phyloP scores from a whole-genome alignment of 2,888 invertebrate genomes.

The Timema cristinae region DNA sequence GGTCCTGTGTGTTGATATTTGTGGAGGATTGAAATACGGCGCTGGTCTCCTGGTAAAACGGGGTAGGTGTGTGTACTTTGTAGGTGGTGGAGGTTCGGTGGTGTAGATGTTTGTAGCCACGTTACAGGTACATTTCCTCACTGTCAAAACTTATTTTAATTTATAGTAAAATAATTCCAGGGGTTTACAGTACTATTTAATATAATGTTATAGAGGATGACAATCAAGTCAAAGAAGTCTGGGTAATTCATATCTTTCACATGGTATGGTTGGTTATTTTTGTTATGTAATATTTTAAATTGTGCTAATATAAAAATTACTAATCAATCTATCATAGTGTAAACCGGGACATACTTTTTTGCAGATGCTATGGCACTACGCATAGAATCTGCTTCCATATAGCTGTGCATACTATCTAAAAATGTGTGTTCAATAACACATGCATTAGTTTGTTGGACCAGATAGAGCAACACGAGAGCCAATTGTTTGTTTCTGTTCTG shows the following conservation, averaged over 20 bases:
- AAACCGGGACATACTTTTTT: constrained; percentile 24
- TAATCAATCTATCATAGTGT: not conserved
- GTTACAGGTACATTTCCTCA: no score
- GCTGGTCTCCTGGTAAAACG: no score
- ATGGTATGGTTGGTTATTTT: not conserved
- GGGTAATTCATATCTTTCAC: not conserved
- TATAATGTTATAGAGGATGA: no score
- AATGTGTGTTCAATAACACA: constrained; percentile 33
- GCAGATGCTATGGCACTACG: constrained; percentile 34
- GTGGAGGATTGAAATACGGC: no score
- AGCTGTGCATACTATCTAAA: constrained; percentile 35
- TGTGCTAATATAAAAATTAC: not conserved
- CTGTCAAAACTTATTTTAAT: no score
- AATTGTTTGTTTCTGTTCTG: not conserved
- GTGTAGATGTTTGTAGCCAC: no score
- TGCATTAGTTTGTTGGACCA: constrained; percentile 29
- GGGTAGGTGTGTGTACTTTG: no score
- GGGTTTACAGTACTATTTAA: no score
- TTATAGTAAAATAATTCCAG: no score
- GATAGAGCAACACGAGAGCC: not conserved
- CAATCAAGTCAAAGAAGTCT: not conserved
- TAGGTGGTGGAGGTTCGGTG: no score
- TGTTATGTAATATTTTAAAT: not conserved
- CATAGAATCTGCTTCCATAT: constrained; percentile 36
- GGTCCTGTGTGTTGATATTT: no score